These are phyloP conservation scores for Tachuris rubrigastra DNA, from an alignment of 2,113 vertebrate genomes.

Conservation along the genomic window DNA sequence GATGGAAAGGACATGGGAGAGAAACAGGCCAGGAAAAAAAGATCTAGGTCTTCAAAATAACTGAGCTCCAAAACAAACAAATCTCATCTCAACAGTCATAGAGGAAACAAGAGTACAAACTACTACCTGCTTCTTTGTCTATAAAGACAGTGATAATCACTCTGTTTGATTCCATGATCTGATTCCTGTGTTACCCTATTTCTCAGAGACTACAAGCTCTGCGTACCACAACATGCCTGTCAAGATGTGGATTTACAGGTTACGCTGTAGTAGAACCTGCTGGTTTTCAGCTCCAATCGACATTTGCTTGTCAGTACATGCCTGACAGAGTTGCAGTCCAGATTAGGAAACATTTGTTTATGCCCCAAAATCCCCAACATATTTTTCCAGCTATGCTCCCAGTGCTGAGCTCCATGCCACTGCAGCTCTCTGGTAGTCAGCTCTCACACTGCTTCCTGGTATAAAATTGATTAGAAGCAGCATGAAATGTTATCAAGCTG, in stretches of 20 bases:
- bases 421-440: conserved; percentile 22
- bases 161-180: conserved; percentile 66
- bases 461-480: conserved; percentile 69
- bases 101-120: conserved; percentile 22
- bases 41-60: not conserved
- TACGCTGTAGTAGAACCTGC: conserved; percentile 68
- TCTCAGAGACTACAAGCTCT: conserved; percentile 63
- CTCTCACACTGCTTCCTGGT: conserved; percentile 50
- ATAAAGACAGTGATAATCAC: conserved; percentile 58
- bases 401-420: not conserved
- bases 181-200: conserved; percentile 61
- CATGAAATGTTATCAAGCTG: conserved; percentile 55
- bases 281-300: conserved; percentile 70
- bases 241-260: conserved; percentile 75
- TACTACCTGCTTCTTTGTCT: conserved; percentile 13
- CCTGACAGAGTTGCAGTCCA: conserved; percentile 73
- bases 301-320: conserved; percentile 63
- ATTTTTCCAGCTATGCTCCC: conserved; percentile 48
- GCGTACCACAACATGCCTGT: conserved; percentile 74
- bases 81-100: not conserved
- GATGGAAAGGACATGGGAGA: not conserved
- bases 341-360: conserved; percentile 75
- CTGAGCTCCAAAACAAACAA: not conserved
- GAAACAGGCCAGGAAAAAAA: not conserved
- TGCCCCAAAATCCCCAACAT: conserved; percentile 68